These are phyloP conservation scores for Rhaphigaster nebulosa DNA, from an alignment of 2,888 invertebrate genomes.

Conservation along the genomic window DNA sequence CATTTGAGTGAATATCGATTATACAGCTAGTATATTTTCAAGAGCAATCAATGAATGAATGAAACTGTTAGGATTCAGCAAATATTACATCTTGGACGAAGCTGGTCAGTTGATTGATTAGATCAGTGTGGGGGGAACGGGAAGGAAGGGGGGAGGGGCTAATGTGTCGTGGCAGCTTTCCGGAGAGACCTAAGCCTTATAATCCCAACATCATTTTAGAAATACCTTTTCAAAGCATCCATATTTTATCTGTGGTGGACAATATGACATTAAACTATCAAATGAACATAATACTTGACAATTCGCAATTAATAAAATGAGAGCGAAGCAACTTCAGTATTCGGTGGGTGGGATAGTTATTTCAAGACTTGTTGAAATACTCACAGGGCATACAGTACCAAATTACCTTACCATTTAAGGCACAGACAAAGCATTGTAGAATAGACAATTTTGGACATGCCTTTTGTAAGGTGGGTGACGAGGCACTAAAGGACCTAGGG, in stretches of 20 bases:
- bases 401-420: conserved; percentile 38
- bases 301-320: background rate
- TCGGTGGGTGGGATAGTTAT: background rate
- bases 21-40: background rate
- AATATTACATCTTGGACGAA: too few relatives aligned
- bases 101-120: too few relatives aligned
- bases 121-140: too few relatives aligned
- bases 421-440: conserved; percentile 4
- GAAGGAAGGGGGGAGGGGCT: too few relatives aligned
- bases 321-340: background rate
- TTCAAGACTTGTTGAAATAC: background rate
- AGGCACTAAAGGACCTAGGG: background rate
- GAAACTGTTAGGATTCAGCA: too few relatives aligned
- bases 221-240: too few relatives aligned
- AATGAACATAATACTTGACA: background rate
- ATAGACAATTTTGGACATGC: conserved; percentile 9
- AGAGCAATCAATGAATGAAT: background rate
- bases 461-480: conserved; percentile 40
- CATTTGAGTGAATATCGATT: background rate
- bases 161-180: too few relatives aligned
- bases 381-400: background rate
- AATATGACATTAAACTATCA: too few relatives aligned
- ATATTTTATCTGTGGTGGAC: too few relatives aligned
- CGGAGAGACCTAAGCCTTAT: too few relatives aligned
- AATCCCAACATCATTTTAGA: too few relatives aligned